Conservation (phyloP, 1,140 invertebrate species). For the Drosophila suzukii region DNA sequence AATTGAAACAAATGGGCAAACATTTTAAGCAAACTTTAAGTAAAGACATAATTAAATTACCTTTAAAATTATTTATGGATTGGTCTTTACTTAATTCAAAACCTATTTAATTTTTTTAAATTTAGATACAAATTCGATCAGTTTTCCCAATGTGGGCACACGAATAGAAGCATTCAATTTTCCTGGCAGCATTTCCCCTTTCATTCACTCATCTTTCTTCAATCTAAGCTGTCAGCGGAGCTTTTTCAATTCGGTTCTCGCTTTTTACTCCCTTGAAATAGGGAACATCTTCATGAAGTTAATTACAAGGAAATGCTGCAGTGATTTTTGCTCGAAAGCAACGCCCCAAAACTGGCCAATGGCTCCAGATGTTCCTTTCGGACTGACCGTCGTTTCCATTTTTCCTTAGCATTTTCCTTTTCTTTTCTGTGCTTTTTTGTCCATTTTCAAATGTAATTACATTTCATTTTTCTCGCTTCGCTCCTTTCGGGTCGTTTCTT, state of each 20-base stretch:
- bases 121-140: background rate
- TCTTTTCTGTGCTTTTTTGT: conserved; percentile 3
- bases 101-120: background rate
- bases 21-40: background rate
- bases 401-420: conserved; percentile 45
- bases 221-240: conserved; percentile 27
- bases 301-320: conserved; percentile 58
- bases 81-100: no score
- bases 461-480: conserved; percentile 75
- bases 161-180: conserved; percentile 19
- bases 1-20: background rate
- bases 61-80: no score
- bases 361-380: conserved; percentile 26
- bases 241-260: background rate
- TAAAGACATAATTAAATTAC: no score
- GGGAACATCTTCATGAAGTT: conserved; percentile 49
- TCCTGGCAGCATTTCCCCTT: conserved; percentile 7
- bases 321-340: conserved; percentile 39
- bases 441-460: conserved; percentile 76
- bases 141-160: background rate
- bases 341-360: conserved; percentile 35
- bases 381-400: conserved; percentile 17
- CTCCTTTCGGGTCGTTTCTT: conserved; percentile 18
- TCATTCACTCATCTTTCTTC: conserved; percentile 23
- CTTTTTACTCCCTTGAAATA: conserved; percentile 5